These are phyloP conservation scores for Saguinus midas DNA, from an alignment of 2,113 vertebrate species.

Conservation along the genomic window DNA sequence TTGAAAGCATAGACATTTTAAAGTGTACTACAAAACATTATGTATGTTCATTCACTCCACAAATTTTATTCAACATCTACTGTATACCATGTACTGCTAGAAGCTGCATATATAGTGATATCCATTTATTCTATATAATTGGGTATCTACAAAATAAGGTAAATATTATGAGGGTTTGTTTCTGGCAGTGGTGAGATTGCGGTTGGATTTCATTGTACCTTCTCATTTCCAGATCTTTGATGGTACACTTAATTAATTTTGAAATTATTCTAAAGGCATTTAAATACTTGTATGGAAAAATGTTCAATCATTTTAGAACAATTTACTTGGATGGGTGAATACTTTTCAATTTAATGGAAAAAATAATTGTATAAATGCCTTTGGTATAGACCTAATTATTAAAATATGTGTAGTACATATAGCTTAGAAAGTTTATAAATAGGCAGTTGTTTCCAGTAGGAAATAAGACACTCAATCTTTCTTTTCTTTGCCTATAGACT, in stretches of 20 bases:
- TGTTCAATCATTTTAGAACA: neutral
- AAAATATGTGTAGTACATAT: neutral
- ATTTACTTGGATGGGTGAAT: neutral
- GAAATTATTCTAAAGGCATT: slow-evolving; percentile 8
- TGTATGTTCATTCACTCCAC: neutral
- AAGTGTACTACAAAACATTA: neutral
- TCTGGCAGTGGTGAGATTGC: neutral
- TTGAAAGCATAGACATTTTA: neutral
- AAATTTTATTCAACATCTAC: neutral
- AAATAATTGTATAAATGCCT: slow-evolving; percentile 13
- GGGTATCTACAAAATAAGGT: neutral
- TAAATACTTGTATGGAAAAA: neutral
- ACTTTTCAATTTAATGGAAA: neutral
- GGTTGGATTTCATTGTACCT: neutral
- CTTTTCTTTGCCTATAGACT: slow-evolving; percentile 36
- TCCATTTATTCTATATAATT: neutral
- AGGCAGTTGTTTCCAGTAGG: neutral
- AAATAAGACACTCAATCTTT: neutral
- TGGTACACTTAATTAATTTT: neutral
- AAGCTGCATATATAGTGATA: neutral
- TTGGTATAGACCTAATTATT: neutral
- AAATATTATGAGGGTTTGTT: neutral
- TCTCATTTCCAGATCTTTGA: neutral
- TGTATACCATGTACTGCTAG: neutral
- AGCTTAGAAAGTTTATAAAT: slow-evolving; percentile 43